These are phyloP conservation scores for Malthinus seriepunctatus DNA, from an alignment of 2,888 invertebrate species.

Conservation along the genomic window DNA sequence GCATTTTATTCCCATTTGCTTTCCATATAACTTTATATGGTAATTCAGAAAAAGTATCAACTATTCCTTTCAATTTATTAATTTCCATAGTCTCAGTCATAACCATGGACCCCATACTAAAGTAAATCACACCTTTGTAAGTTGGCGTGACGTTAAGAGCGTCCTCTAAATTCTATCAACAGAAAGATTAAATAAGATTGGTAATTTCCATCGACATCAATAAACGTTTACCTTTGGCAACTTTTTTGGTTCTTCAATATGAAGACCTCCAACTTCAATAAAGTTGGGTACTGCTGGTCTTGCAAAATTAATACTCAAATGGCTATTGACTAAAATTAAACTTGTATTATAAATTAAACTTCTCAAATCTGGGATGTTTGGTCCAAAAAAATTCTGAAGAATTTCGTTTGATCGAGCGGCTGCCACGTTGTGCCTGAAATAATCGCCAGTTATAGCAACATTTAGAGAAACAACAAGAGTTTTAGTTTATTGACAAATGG, in stretches of 20 bases:
- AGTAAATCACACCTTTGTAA: constrained; percentile 55
- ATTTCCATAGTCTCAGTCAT: constrained; percentile 58
- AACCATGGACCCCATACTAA: constrained; percentile 65
- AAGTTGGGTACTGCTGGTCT: constrained; percentile 58
- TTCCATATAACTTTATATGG: constrained; percentile 60
- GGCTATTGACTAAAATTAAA: constrained; percentile 59
- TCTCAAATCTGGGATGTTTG: constrained; percentile 52
- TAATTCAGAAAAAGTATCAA: constrained; percentile 56
- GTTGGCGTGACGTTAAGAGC: constrained; percentile 37
- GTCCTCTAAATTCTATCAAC: constrained; percentile 36
- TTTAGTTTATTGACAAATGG: too few species aligned
- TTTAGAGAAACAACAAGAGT: background rate
- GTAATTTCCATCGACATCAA: too few species aligned
- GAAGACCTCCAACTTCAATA: constrained; percentile 60
- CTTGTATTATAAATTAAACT: constrained; percentile 57
- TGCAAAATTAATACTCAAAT: constrained; percentile 59
- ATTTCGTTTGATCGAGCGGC: constrained; percentile 46
- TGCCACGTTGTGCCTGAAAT: constrained; percentile 27
- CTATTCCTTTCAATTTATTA: constrained; percentile 55
- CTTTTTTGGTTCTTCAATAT: constrained; percentile 51
- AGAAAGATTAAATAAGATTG: too few species aligned
- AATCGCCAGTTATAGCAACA: background rate
- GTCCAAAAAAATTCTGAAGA: constrained; percentile 57
- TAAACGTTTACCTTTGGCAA: constrained; percentile 55
- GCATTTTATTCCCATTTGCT: constrained; percentile 54